Evolutionary conservation across 1,140 invertebrate species (phyloP).

Genomic region (Mylabris phalerata): DNA sequence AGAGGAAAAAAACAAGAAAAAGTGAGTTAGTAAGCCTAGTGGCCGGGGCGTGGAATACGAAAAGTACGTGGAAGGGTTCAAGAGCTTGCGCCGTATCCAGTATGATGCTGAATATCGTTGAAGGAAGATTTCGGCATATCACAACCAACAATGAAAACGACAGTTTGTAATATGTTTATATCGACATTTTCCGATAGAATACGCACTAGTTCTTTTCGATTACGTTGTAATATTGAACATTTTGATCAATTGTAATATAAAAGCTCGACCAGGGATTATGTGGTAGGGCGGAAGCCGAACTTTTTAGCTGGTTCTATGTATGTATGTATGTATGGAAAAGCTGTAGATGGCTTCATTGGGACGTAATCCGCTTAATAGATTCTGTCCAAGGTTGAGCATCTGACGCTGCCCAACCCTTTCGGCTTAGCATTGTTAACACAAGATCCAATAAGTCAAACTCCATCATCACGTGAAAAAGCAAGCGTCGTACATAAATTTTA

Average conservation of each 20-base stretch:
- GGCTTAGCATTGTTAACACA: slow-evolving; percentile 42
- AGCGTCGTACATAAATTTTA: background rate
- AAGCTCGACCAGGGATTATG: no score
- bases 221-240: no score
- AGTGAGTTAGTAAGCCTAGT: slow-evolving; percentile 36
- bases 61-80: slow-evolving; percentile 31
- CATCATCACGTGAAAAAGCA: slow-evolving; percentile 4
- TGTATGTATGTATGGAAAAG: slow-evolving; percentile 3
- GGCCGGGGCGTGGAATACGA: slow-evolving; percentile 33
- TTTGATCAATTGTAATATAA: no score
- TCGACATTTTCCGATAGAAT: no score
- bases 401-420: slow-evolving; percentile 37
- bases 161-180: no score
- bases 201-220: no score
- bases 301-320: slow-evolving; percentile 14
- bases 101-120: slow-evolving; percentile 16
- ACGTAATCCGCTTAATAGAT: slow-evolving; percentile 43
- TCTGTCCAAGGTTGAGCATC: slow-evolving; percentile 35
- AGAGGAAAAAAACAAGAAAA: slow-evolving; percentile 30
- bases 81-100: slow-evolving; percentile 29
- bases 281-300: slow-evolving; percentile 37
- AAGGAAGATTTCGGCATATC: background rate
- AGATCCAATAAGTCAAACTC: slow-evolving; percentile 40
- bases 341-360: slow-evolving; percentile 37
- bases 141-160: no score